Evolutionary conservation across 2,797 vertebrate species (phyloP), one percentile per base, ranked within the genome.

Genomic region (Gobio occitaniae): DNA sequence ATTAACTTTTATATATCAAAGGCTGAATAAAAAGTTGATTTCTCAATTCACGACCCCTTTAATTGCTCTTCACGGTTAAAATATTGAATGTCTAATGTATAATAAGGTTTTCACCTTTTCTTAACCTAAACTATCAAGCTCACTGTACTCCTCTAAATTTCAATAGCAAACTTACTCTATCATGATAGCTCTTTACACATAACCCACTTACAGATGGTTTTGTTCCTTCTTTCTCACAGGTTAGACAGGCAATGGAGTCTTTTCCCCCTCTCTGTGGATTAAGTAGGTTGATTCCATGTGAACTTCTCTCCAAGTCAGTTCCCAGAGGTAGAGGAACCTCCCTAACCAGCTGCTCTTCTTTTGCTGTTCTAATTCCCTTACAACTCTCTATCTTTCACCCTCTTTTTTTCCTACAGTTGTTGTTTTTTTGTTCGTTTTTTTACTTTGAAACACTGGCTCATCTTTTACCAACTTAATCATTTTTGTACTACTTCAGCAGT

Each of bases 331-430:
- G 82, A 82, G 29, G 63, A 74, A 29, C 77, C 72, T 83, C 83
- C 86, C 85, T 52, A 82, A 85, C 78, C 87, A 88, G 83, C 87
- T 89, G 84, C 84, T 88, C 87, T 70, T 85, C 69, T 63, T 80
- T 85, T 66, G 44, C 84, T 87, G 80, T 59, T 84, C 87, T 83
- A 80, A 80, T 86, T 84, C 81, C 61, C 78, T 47, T 69, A 75
- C 36, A 68, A 70, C 54, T 71, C 78, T 48, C 69, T 80, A 83
- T 52, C 16, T 77, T 65, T 79, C 66, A 66, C 32, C 72, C 25
- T 52, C 38, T 75, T 38, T 80, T 38, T 80, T 44, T 69, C 50
- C 16, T 66, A 70, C 56, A 56, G 25, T 79, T 77, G 13, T 41
- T 69, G 7, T 68, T 16, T 68, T 21, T 25, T 70, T 65, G 19